Percentiles rank a stretch among this genome's conserved stretches.
Evolutionary conservation across 2,888 invertebrate genomes (phyloP).

Genomic region (Cryptus armator): DNA sequence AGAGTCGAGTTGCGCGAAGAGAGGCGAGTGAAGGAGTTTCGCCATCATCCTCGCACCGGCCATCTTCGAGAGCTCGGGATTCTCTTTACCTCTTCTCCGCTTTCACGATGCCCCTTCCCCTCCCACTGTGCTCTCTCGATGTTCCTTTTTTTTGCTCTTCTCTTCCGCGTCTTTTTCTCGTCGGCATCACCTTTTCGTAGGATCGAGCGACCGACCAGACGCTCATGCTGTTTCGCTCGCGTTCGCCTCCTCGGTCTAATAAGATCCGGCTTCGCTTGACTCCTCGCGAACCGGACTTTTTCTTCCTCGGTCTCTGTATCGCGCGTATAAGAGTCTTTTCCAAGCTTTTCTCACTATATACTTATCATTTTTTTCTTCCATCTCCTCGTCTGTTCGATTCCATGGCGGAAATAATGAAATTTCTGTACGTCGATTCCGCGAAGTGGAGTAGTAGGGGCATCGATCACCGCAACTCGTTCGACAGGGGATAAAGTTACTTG

Average conservation of each 20-base stretch:
- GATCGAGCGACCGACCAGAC: constrained; percentile 36
- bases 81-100: constrained; percentile 45
- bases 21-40: constrained; percentile 14
- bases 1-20: constrained; percentile 23
- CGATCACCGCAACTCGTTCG: constrained; percentile 34
- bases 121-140: background rate
- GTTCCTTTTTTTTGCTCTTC: constrained; percentile 28
- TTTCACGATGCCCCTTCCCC: constrained; percentile 18
- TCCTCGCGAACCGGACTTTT: constrained; percentile 29
- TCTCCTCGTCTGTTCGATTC: constrained; percentile 27
- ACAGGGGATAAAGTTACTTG: background rate
- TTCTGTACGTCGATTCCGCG: constrained; percentile 46
- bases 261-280: constrained; percentile 52
- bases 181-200: constrained; percentile 20
- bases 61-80: constrained; percentile 59
- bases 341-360: constrained; percentile 4
- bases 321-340: constrained; percentile 10
- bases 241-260: constrained; percentile 56
- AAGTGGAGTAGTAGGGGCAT: constrained; percentile 39
- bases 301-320: constrained; percentile 6
- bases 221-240: constrained; percentile 27
- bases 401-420: constrained; percentile 52
- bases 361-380: constrained; percentile 20
- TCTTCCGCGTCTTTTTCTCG: constrained; percentile 23
- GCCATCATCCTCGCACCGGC: constrained; percentile 25